Evolutionary conservation across 2,888 invertebrate species (phyloP), one percentile per base, ranked within the genome.

Genomic region (Ochlodes sylvanus): DNA sequence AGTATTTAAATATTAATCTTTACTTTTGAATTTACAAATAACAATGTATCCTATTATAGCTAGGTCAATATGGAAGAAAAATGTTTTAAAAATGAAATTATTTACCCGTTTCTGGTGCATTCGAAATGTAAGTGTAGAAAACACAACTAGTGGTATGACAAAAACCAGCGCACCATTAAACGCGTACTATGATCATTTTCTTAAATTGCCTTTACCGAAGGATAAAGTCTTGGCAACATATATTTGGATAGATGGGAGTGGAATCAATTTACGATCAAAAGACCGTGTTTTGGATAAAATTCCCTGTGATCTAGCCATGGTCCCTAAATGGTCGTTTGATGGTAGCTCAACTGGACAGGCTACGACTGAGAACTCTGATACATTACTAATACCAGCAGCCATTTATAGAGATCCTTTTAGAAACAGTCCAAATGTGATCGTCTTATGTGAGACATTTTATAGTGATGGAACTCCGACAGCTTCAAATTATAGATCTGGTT

Each of bases 341-440:
- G 98, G 98, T 69, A 98, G 98, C 84, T 98, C 98, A n/a, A 98
- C 98, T 6, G 97, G 96, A 71, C 98, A 98, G 90, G 97, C 98
- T 0, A 95, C 96, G 79, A 83, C 87, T 10, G 96, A 97, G 5
- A 96, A 98, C 84, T 97, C 98, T 12, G 99, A 99, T 83, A 97
- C 97, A 58, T 96, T 96, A 86, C 93, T 99, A 34, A 94, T 96
- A 79, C 99, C 99, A 0, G 96, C 97, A 7, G 98, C 98, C 56
- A 94, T 99, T 74, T 99, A 97, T 90, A 95, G 94, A 75, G 99
- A 99, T 87, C 99, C 99, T 0, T 98, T 99, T 94, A 95, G 97
- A 14, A 94, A 95, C 70, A 96, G 97, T 70, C 96, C 98, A 80
- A 97, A 98, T 89, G 96, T 96, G 79, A 91, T 99, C 72, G 96